phyloP scores from a whole-genome alignment of 2,113 vertebrate genomes.

The Numida meleagris region DNA sequence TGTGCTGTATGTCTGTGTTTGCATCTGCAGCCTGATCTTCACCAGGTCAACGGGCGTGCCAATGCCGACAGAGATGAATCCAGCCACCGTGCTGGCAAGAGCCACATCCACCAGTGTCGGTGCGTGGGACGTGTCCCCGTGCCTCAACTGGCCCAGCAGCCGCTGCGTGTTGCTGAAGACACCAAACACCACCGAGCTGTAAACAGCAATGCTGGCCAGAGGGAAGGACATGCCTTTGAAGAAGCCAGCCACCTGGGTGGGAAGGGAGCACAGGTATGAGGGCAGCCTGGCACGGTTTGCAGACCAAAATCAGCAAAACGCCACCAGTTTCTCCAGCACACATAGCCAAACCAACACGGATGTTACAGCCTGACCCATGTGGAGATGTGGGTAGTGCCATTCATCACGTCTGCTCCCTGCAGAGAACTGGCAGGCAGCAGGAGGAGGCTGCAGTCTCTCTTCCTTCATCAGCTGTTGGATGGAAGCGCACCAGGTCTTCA shows the following conservation, averaged over 20 bases:
- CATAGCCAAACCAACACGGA: not conserved
- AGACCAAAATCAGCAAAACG: not conserved
- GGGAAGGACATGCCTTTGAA: conserved; percentile 99
- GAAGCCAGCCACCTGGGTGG: conserved; percentile 85
- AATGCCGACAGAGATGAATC: conserved; percentile 85
- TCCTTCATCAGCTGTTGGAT: no score
- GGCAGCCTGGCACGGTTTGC: not conserved
- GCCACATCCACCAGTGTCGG: conserved; percentile 80
- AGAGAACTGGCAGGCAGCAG: not conserved
- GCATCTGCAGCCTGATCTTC: conserved; percentile 97
- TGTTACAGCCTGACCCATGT: not conserved
- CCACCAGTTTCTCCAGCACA: not conserved
- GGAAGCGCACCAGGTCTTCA: not conserved
- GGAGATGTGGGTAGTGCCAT: not conserved
- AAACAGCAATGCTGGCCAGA: conserved; percentile 87
- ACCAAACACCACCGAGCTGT: conserved; percentile 93
- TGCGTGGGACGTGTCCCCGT: conserved; percentile 46
- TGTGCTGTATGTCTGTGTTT: conserved; percentile 80
- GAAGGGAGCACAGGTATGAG: not conserved
- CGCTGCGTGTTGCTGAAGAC: conserved; percentile 90
- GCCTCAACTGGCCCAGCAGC: conserved; percentile 82
- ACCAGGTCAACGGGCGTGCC: conserved; percentile 92
- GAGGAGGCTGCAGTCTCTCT: not conserved
- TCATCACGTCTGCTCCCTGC: not conserved
- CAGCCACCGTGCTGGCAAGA: conserved; percentile 86